Evolutionary conservation across 2,888 invertebrate genomes (phyloP).

Genomic region (Amiota mariae): DNA sequence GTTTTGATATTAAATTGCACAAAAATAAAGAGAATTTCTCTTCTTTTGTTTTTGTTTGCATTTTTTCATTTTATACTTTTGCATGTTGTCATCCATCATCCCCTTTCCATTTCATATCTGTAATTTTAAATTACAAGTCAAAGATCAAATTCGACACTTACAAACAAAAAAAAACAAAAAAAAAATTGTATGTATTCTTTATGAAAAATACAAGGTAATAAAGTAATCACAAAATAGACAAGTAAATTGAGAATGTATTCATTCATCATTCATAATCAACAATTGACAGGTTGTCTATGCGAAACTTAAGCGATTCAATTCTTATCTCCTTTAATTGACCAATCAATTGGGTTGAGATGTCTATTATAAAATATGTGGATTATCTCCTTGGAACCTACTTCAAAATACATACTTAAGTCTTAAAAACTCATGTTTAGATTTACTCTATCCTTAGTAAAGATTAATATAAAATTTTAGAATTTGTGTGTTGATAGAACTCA

Average conservation of each 20-base stretch:
- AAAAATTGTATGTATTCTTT: background rate
- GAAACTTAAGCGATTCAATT: no score
- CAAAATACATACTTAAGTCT: no score
- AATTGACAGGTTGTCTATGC: no score
- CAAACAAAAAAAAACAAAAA: conserved; percentile 31
- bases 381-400: no score
- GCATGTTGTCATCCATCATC: conserved; percentile 36
- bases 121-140: conserved; percentile 60
- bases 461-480: no score
- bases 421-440: no score
- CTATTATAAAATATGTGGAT: no score
- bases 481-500: no score
- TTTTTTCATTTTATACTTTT: background rate
- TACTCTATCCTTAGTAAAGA: no score
- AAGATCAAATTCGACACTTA: conserved; percentile 64
- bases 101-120: conserved; percentile 35
- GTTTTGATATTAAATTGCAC: conserved; percentile 46
- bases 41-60: conserved; percentile 32
- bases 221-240: background rate
- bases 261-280: no score
- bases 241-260: background rate
- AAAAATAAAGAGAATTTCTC: background rate
- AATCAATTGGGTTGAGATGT: no score
- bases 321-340: no score
- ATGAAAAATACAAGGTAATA: background rate